Conservation (phyloP, 2,888 invertebrate genomes). For the Neocrepidodera transversa region DNA sequence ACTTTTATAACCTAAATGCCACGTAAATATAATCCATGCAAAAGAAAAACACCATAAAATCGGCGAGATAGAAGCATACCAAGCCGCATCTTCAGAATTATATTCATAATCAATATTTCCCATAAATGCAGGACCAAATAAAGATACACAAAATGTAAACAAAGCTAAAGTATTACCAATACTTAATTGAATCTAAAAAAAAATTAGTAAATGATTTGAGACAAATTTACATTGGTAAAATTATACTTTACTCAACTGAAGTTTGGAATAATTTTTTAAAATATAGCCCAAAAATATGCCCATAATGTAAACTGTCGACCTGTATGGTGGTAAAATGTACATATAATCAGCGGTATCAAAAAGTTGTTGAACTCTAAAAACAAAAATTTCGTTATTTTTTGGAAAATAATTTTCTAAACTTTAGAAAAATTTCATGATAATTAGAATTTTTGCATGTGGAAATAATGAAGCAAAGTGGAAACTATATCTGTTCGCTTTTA, state of each 20-base stretch:
- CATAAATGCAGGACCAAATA: conserved; percentile 71
- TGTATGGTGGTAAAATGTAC: conserved; percentile 71
- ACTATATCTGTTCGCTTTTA: too few relatives aligned
- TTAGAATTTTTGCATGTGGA: too few relatives aligned
- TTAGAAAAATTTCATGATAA: too few relatives aligned
- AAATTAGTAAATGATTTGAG: neutral
- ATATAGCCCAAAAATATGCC: conserved; percentile 70
- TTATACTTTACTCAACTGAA: conserved; percentile 61
- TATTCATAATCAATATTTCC: conserved; percentile 68
- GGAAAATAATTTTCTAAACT: too few relatives aligned
- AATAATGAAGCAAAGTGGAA: too few relatives aligned
- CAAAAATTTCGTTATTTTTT: too few relatives aligned
- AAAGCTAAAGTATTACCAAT: conserved; percentile 66
- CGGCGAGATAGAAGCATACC: conserved; percentile 74
- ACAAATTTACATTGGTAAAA: too few relatives aligned
- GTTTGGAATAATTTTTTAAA: conserved; percentile 61
- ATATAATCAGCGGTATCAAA: conserved; percentile 74
- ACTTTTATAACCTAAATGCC: conserved; percentile 69
- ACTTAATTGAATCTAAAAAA: conserved; percentile 60
- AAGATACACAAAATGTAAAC: conserved; percentile 63
- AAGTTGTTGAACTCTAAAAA: conserved; percentile 67
- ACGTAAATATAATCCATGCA: conserved; percentile 71
- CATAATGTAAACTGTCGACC: conserved; percentile 73
- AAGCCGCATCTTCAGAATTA: conserved; percentile 69
- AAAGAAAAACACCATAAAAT: conserved; percentile 73